Evolutionary conservation across 2,888 invertebrate species (phyloP), one percentile per base, ranked within the genome.

Genomic region (Muscina levida): DNA sequence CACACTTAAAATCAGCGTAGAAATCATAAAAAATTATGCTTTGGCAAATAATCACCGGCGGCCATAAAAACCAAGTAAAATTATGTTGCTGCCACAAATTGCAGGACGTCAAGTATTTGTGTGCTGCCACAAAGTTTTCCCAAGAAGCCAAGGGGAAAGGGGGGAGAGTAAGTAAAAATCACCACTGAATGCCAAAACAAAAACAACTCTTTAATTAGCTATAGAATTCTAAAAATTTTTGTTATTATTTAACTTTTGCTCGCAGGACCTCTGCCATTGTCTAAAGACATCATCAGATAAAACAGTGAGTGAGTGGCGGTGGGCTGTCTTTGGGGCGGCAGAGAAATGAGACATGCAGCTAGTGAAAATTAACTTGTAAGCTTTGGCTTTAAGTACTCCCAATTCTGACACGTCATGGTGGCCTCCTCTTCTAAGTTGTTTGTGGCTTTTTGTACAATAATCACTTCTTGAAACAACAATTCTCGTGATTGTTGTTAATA

Each of bases 291-390:
- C 77, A 74, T 77, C 77, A 74, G 22, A 42, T 68, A 74, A 53
- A 51, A 8, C 31, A n/a, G n/a, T 71, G 51, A 51, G 26, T 53
- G 15, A 19, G 70, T 39, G 37, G 26, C 11, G 26, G n/a, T 31
- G 31, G 31, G 31, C 4, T 31, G 31, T 31, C 31, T n/a, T n/a
- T n/a, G 48, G 19, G 24, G 17, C 48, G 31, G 37, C 13, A 42
- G 37, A 22, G 15, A 56, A 66, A n/a, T n/a, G n/a, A n/a, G n/a
- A n/a, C n/a, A 24, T 70, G 10, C 19, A 6, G 31, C 8, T 31
- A 44, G 46, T 19, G 73, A 85, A 88, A 87, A 88, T 88, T 88
- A 88, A 88, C 87, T 88, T 87, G 85, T 85, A 85, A 87, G 85
- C 85, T 85, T 83, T 77, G 48, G 72, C 73, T 37, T 73, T 73